Evolutionary conservation across 2,888 invertebrate genomes (phyloP).

Genomic region (Dendrolimus pini): DNA sequence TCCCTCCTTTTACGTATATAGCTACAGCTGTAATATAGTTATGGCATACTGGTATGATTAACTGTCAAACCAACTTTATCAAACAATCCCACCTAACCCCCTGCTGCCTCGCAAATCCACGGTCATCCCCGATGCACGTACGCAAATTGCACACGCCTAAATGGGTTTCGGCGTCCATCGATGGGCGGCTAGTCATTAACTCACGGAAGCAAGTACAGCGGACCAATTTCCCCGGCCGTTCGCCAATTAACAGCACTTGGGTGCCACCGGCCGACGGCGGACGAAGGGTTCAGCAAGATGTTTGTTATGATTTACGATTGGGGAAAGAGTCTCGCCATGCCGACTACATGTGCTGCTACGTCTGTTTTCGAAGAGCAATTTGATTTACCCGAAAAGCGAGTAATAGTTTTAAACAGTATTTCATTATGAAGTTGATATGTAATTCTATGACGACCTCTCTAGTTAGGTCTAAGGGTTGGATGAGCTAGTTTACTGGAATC

Average conservation of each 20-base stretch:
- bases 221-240: slow-evolving; percentile 69
- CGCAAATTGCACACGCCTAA: slow-evolving; percentile 71
- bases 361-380: slow-evolving; percentile 9
- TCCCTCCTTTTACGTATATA: too few species aligned
- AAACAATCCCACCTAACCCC: slow-evolving; percentile 15
- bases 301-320: slow-evolving; percentile 69
- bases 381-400: neutral
- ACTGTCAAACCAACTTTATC: neutral
- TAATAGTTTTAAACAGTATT: too few species aligned
- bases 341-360: slow-evolving; percentile 2
- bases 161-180: slow-evolving; percentile 70
- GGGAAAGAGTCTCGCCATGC: slow-evolving; percentile 23
- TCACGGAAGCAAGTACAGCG: slow-evolving; percentile 71
- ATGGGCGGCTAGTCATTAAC: slow-evolving; percentile 70
- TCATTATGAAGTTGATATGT: too few species aligned
- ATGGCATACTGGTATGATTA: too few species aligned
- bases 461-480: too few species aligned
- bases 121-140: slow-evolving; percentile 54
- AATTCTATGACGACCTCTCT: too few species aligned
- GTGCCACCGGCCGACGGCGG: slow-evolving; percentile 40
- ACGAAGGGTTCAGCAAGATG: slow-evolving; percentile 67
- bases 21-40: too few species aligned
- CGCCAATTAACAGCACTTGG: slow-evolving; percentile 71
- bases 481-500: too few species aligned
- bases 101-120: slow-evolving; percentile 41